phyloP scores from a whole-genome alignment of 2,888 invertebrate genomes.

The Diogma glabrata region DNA sequence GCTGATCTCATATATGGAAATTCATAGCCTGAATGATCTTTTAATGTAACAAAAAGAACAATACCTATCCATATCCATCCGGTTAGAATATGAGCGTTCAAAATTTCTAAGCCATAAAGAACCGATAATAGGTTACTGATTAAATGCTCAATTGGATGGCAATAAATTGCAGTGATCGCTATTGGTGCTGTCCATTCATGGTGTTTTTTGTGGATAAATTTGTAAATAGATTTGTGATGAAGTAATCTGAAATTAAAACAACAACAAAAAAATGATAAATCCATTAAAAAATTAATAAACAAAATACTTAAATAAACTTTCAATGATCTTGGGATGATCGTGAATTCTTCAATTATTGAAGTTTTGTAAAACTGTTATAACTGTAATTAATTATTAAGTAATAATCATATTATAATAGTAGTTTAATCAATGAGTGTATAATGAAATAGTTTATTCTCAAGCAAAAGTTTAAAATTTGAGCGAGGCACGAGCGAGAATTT shows the following conservation, averaged over 20 bases:
- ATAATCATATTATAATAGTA: too few relatives aligned
- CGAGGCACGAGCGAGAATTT: too few relatives aligned
- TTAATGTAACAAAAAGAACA: constrained; percentile 11
- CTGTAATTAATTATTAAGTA: too few relatives aligned
- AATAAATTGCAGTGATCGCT: constrained; percentile 12
- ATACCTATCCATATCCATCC: constrained; percentile 10
- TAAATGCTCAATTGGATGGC: constrained; percentile 12
- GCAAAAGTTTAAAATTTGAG: too few relatives aligned
- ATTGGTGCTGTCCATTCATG: constrained; percentile 13
- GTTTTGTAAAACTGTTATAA: too few relatives aligned
- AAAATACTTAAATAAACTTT: not conserved
- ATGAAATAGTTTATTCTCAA: too few relatives aligned
- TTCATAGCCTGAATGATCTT: constrained; percentile 13
- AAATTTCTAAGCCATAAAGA: not conserved
- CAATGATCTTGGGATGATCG: too few relatives aligned
- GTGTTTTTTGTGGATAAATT: constrained; percentile 13
- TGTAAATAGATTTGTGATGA: constrained; percentile 11
- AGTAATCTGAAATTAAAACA: constrained; percentile 6
- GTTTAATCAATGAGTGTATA: too few relatives aligned
- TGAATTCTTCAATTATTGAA: too few relatives aligned
- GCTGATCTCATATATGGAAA: constrained; percentile 10
- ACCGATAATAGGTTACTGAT: constrained; percentile 10
- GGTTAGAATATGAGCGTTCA: constrained; percentile 6
- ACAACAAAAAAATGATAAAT: too few relatives aligned
- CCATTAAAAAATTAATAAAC: too few relatives aligned